Evolutionary conservation across 2,797 vertebrate species (phyloP), one percentile per base, ranked within the genome.

Genomic region (Orientallactaga sibirica): DNA sequence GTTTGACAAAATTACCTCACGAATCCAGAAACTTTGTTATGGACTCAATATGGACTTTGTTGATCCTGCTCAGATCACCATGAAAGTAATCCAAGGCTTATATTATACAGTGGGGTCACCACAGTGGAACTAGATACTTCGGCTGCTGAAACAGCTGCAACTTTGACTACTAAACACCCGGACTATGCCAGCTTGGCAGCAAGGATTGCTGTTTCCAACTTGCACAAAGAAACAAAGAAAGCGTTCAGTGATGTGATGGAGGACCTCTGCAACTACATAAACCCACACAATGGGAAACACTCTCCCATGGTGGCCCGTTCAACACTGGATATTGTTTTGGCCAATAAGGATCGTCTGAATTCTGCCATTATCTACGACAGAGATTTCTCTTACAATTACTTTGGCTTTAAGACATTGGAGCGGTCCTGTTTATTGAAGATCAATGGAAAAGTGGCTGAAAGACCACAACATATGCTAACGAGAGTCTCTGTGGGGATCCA

Each of bases 161-260:
- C 99, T 0, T 98, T 99, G 92, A 99, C 99, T 10, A 99, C 99
- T 22, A 99, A 99, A 88, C 98, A 99, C 97, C 99, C 99, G 0
- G 99, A 99, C 98, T 99, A 99, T 0, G 99, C 99, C 67, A 99
- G 99, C 95, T 98, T 99, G 62, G 99, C 99, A 0, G 99, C 99
- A 0, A 98, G 99, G 9, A 99, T 99, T 20, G 99, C 99, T 0
- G 99, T 99, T 20, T 99, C 99, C 93, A 99, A 99, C 95, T 96
- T 99, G 96, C 99, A 99, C 98, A 99, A 99, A 93, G 99, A 99
- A 97, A 99, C 99, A 0, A 99, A 99, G 98, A 99, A 99, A 43
- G 99, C 99, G 78, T 99, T 99, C 97, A 99, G 99, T 0, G 99
- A 99, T 3, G 99, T 99, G 87, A 99, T 99, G 99, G 99, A 99